Conservation (phyloP, 2,113 vertebrate species). For the Dermatemys mawii region DNA sequence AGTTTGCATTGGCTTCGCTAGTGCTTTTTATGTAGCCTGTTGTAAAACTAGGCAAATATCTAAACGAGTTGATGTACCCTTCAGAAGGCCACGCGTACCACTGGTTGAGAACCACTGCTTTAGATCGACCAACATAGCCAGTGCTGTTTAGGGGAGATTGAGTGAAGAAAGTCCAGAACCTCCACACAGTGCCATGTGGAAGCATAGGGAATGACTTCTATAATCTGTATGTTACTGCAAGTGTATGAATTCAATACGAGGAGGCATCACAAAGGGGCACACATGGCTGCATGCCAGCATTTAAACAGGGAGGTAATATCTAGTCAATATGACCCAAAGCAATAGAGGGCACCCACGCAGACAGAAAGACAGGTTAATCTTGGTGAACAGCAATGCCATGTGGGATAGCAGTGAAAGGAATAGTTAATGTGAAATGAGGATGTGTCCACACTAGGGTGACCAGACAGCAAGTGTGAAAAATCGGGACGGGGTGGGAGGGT, state of each 20-base stretch:
- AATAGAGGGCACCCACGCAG: conserved; percentile 43
- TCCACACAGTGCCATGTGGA: neutral
- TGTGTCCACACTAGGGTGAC: too few species aligned
- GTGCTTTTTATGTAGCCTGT: too few species aligned
- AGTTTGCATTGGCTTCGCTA: too few species aligned
- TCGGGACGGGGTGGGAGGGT: too few species aligned
- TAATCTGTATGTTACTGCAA: neutral
- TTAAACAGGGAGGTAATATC: neutral
- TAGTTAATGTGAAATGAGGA: neutral
- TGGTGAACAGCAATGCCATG: conserved; percentile 32
- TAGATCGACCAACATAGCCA: conserved; percentile 26
- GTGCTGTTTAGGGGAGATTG: neutral
- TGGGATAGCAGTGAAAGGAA: neutral
- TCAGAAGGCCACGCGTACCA: too few species aligned
- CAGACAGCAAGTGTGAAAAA: too few species aligned
- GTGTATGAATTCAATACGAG: neutral
- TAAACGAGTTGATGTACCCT: too few species aligned
- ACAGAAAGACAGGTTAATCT: conserved; percentile 40
- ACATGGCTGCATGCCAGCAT: neutral
- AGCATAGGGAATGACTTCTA: neutral
- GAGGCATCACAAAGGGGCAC: neutral
- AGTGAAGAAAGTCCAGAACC: neutral
- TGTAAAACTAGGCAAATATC: too few species aligned
- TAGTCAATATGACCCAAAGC: conserved; percentile 15
- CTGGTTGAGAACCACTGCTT: neutral